Conservation (phyloP, 2,888 invertebrate genomes). For the Ichneumoninae sp. region DNA sequence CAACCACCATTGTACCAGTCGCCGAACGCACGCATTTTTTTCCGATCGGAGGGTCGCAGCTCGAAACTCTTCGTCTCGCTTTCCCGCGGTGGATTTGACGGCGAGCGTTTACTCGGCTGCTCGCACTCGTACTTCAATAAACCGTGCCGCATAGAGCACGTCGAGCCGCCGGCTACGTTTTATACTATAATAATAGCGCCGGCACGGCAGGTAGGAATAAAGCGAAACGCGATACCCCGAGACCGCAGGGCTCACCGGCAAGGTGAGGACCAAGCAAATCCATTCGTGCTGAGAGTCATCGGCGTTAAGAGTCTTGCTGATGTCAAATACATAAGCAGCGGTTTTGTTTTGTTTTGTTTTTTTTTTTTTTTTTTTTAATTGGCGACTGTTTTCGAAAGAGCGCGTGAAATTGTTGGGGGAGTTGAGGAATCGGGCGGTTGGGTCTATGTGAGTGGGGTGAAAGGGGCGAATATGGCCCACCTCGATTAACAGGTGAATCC, state of each 20-base stretch:
- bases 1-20: conserved; percentile 56
- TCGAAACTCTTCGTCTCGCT: conserved; percentile 18
- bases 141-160: not conserved
- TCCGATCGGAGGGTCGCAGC: conserved; percentile 51
- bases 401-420: too few species aligned
- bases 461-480: too few species aligned
- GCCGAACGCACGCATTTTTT: conserved; percentile 61
- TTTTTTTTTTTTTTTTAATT: too few species aligned
- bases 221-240: conserved; percentile 51
- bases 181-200: conserved; percentile 31
- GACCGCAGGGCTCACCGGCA: conserved; percentile 21
- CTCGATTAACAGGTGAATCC: too few species aligned
- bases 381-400: too few species aligned
- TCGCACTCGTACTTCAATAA: conserved; percentile 40
- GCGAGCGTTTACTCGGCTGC: not conserved
- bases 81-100: conserved; percentile 20
- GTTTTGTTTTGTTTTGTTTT: too few species aligned
- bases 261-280: not conserved
- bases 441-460: too few species aligned
- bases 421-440: too few species aligned
- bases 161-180: conserved; percentile 41
- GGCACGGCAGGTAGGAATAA: conserved; percentile 30
- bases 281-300: not conserved
- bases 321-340: not conserved
- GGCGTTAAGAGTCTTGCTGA: not conserved